phyloP scores from a whole-genome alignment of 2,113 vertebrate genomes.

The Scalopus aquaticus region DNA sequence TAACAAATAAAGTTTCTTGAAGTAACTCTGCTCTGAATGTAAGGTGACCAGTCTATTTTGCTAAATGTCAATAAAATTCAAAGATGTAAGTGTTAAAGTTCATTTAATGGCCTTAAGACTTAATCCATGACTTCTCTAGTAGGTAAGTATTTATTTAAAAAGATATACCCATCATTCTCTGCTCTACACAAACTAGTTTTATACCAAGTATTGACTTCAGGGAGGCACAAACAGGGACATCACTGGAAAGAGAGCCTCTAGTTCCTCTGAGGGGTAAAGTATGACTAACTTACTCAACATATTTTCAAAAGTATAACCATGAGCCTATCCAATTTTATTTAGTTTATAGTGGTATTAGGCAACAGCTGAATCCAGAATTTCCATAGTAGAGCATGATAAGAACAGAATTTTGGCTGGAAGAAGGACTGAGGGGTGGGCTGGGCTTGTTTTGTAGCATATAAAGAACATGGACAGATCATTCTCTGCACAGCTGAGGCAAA shows the following conservation, averaged over 20 bases:
- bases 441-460: neutral
- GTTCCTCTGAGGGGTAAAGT: neutral
- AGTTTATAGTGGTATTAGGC: neutral
- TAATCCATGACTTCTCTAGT: neutral
- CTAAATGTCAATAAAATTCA: conserved; percentile 16
- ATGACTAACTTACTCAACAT: neutral
- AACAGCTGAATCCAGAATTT: neutral
- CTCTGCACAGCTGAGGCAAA: neutral
- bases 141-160: neutral
- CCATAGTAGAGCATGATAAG: neutral
- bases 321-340: neutral
- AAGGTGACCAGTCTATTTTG: neutral
- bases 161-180: neutral
- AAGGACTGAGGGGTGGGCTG: neutral
- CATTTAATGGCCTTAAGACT: neutral
- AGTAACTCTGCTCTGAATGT: neutral
- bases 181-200: neutral
- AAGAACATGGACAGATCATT: neutral
- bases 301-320: neutral
- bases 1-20: neutral
- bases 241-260: neutral
- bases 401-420: neutral
- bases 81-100: neutral
- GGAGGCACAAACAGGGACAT: neutral
- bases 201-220: neutral